Conservation (phyloP, 2,113 vertebrate genomes). For the Ailuropoda melanoleuca region DNA sequence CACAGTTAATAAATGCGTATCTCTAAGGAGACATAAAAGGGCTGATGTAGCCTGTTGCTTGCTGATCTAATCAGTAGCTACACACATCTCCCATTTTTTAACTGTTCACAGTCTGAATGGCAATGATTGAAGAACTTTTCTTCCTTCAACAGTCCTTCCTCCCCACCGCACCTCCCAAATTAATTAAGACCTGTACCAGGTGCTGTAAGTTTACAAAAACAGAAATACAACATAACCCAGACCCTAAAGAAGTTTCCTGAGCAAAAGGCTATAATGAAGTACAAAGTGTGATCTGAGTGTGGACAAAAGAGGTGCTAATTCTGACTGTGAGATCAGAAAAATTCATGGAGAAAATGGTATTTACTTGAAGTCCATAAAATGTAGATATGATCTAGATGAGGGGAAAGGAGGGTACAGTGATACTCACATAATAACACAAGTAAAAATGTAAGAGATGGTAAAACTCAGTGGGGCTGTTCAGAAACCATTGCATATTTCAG, state of each 20-base stretch:
- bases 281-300: neutral
- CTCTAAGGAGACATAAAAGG: slow-evolving; percentile 52
- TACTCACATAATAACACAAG: neutral
- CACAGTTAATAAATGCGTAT: slow-evolving; percentile 65
- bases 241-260: neutral
- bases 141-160: neutral
- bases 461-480: neutral
- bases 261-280: neutral
- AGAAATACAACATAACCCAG: neutral
- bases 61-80: slow-evolving; percentile 20
- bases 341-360: neutral
- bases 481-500: neutral
- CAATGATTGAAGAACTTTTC: neutral
- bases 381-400: neutral
- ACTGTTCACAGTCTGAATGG: slow-evolving; percentile 8
- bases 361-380: neutral
- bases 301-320: neutral
- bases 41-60: neutral
- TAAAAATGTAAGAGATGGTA: neutral
- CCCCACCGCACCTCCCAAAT: neutral
- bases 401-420: neutral
- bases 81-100: neutral
- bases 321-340: neutral
- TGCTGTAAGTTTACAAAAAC: neutral
- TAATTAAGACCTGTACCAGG: neutral